Base-by-base conservation (phyloP, 1,140 invertebrate genomes). In the Drosophila mayri region DNA sequence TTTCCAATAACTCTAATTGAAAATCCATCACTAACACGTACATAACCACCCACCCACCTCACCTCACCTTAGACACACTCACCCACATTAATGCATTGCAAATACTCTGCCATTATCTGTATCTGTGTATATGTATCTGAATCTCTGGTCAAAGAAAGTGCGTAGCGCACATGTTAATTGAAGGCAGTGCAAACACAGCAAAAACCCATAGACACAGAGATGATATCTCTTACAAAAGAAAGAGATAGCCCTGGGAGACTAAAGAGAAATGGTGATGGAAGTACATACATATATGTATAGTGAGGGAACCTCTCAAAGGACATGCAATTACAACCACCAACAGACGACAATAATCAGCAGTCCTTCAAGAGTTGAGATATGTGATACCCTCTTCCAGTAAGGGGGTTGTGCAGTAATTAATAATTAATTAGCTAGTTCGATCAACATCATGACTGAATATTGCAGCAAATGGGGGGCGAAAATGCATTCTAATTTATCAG, bases 81-180 rank as follows among this genome's bases (percentile, higher is more conserved):
- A 60, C 63, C 44, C 66, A 73, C 70, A 77, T 73, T 87, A 88
- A 87, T 80, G 76, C 83, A 82, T 20, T 70, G 76, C 65, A 87
- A 87, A 76, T 79, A 87, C 60, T 50, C 59, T 73, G 37, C 60
- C 72, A 62, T 82, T 61, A 43, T 40, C 30, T 40, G 11, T 44
- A 44, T 40, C 44, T 47, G 60, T 65, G 40, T n/a, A 38, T 61
- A 7, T 22, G 43, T 47, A 11, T 50, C 32, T 66, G 82, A 49
- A 65, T 50, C n/a, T 38, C 18, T 60, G 78, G 81, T 62, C 77
- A 90, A 79, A 85, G 85, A 88, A 90, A 88, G 70, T 81, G 85
- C 78, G 76, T 62, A 62, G 65, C 79, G 59, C 73, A 85, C 73
- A 90, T 85, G 85, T 88, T 88, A 88, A 88, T 88, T 88, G 85